These are phyloP conservation scores for Microcebus griseorufus DNA, from an alignment of 2,113 vertebrate genomes.

Conservation along the genomic window DNA sequence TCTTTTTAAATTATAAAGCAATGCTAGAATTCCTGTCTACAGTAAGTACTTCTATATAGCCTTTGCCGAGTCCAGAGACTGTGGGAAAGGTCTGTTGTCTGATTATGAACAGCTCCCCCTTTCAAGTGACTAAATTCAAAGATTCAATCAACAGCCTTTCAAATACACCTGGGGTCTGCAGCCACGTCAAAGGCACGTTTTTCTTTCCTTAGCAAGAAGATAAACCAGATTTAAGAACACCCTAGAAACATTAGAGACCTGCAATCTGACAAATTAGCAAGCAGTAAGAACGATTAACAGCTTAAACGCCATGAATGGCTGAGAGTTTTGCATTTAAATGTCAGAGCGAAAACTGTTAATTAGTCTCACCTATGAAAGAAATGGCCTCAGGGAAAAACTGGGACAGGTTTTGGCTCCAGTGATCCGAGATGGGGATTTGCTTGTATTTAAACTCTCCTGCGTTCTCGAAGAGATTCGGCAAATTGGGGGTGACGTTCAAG, in stretches of 20 bases:
- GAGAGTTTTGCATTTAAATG: constrained; percentile 36
- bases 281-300: not conserved
- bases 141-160: not conserved
- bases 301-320: constrained; percentile 13
- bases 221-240: not conserved
- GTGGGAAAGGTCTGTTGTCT: not conserved
- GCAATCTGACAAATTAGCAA: not conserved
- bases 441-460: constrained; percentile 99
- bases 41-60: not conserved
- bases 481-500: constrained; percentile 98
- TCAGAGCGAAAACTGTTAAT: not conserved
- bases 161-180: not conserved
- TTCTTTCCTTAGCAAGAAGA: not conserved
- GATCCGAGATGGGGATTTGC: constrained; percentile 99
- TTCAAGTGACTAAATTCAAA: not conserved
- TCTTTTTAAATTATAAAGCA: constrained; percentile 30
- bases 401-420: constrained; percentile 99
- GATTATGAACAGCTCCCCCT: not conserved
- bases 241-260: not conserved
- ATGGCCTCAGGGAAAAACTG: constrained; percentile 99
- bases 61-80: not conserved
- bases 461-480: constrained; percentile 98
- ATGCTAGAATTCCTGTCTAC: not conserved
- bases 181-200: not conserved
- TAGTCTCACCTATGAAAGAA: constrained; percentile 95